Conservation (phyloP, 2,888 invertebrate species). For the Myathropa florea region DNA sequence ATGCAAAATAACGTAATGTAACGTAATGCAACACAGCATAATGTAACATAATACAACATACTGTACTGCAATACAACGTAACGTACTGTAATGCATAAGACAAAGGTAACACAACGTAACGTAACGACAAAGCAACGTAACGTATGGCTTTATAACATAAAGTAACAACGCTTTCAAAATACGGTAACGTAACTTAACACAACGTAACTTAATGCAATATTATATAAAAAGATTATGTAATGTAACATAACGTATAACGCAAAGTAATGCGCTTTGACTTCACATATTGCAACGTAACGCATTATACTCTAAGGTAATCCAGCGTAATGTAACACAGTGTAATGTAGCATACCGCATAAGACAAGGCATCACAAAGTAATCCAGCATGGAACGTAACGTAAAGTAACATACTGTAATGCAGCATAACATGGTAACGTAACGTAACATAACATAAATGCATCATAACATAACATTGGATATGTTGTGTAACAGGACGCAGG, state of each 20-base stretch:
- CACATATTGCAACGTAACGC: no score
- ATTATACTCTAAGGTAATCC: not conserved
- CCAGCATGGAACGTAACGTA: no score
- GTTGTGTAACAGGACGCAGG: not conserved
- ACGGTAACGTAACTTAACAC: not conserved
- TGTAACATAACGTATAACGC: constrained; percentile 11
- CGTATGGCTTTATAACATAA: not conserved
- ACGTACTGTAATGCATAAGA: no score
- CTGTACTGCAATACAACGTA: not conserved
- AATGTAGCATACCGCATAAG: not conserved
- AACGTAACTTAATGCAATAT: not conserved
- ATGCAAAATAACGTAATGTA: not conserved
- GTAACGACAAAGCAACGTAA: no score
- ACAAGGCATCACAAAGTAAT: no score
- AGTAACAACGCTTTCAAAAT: no score
- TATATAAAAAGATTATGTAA: not conserved
- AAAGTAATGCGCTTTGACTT: no score
- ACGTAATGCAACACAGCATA: no score
- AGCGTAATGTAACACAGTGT: not conserved
- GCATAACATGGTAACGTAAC: not conserved
- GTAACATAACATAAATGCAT: not conserved
- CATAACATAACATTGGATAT: not conserved
- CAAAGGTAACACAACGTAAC: not conserved
- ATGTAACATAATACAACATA: not conserved
- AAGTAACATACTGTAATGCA: not conserved